A percentile compares a stretch with the other conserved stretches of the same genome.
Conservation (phyloP, 1,140 invertebrate genomes). For the Lordiphosa mommai region DNA sequence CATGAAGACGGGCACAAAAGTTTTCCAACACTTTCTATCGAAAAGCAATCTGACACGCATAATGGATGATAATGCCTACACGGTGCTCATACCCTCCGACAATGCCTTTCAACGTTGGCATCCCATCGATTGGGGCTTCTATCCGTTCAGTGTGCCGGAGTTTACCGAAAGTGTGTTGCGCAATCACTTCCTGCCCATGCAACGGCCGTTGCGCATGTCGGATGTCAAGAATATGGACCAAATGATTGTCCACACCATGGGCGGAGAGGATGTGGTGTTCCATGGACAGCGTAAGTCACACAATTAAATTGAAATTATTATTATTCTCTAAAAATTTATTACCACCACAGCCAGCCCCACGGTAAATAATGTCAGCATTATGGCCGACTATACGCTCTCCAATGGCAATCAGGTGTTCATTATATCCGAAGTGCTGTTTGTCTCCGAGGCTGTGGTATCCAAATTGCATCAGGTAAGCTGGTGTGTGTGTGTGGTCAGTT, state of each 20-base stretch:
- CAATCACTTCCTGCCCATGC: slow-evolving; percentile 83
- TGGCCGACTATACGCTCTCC: slow-evolving; percentile 82
- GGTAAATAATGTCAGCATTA: slow-evolving; percentile 82
- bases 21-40: slow-evolving; percentile 84
- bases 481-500: background rate
- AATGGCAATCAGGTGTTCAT: slow-evolving; percentile 83
- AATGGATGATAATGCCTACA: slow-evolving; percentile 83
- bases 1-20: slow-evolving; percentile 83
- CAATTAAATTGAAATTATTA: slow-evolving; percentile 22
- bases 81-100: slow-evolving; percentile 84
- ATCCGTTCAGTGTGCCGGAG: slow-evolving; percentile 84
- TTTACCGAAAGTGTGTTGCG: slow-evolving; percentile 83
- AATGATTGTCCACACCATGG: slow-evolving; percentile 81
- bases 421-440: slow-evolving; percentile 83
- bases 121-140: slow-evolving; percentile 86
- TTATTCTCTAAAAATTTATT: background rate
- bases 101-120: slow-evolving; percentile 85
- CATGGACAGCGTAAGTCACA: slow-evolving; percentile 80
- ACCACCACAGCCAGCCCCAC: slow-evolving; percentile 78
- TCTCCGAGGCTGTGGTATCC: slow-evolving; percentile 82
- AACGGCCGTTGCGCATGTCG: slow-evolving; percentile 81
- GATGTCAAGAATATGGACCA: slow-evolving; percentile 81
- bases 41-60: slow-evolving; percentile 82
- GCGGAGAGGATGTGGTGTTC: slow-evolving; percentile 82
- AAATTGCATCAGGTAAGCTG: slow-evolving; percentile 81